phyloP scores from a whole-genome alignment of 2,113 vertebrate species.

The Collichthys lucidus region DNA sequence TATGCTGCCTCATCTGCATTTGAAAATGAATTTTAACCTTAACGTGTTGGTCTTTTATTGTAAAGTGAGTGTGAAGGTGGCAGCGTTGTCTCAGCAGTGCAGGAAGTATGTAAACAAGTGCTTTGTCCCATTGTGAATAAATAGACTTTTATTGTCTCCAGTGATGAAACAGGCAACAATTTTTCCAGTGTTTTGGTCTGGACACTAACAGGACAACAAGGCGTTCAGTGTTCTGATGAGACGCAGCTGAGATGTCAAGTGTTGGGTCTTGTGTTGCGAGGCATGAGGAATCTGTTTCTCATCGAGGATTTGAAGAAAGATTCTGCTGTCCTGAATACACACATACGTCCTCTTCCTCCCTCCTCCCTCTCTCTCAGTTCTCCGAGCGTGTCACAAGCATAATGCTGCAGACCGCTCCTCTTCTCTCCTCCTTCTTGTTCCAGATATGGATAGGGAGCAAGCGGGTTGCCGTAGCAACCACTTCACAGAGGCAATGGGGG shows the following conservation, averaged over 20 bases:
- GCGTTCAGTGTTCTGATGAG: conserved; percentile 52
- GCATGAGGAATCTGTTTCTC: conserved; percentile 32
- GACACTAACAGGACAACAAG: conserved; percentile 58
- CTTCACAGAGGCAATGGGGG: conserved; percentile 31
- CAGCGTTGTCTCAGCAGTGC: conserved; percentile 18
- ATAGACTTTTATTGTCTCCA: conserved; percentile 45
- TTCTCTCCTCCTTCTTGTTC: conserved; percentile 54
- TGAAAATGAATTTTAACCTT: background rate
- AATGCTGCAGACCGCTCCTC: conserved; percentile 34
- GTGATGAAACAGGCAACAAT: conserved; percentile 33
- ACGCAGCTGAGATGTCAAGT: conserved; percentile 36
- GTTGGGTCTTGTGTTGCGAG: conserved; percentile 45
- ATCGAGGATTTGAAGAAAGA: conserved; percentile 14
- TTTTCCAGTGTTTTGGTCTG: conserved; percentile 50
- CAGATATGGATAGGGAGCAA: conserved; percentile 63
- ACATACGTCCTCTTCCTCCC: conserved; percentile 17
- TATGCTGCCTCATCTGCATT: background rate
- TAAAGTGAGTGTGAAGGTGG: background rate
- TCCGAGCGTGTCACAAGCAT: conserved; percentile 35
- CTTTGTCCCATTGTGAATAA: conserved; percentile 42
- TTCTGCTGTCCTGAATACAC: conserved; percentile 44
- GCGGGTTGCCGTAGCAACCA: conserved; percentile 68
- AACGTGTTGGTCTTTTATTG: background rate
- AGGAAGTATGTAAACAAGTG: conserved; percentile 24
- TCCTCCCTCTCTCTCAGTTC: background rate